A percentile compares a stretch with the other conserved stretches of the same genome.
Evolutionary conservation across 1,140 invertebrate species (phyloP).

Genomic region (Meloidogyne hapla): DNA sequence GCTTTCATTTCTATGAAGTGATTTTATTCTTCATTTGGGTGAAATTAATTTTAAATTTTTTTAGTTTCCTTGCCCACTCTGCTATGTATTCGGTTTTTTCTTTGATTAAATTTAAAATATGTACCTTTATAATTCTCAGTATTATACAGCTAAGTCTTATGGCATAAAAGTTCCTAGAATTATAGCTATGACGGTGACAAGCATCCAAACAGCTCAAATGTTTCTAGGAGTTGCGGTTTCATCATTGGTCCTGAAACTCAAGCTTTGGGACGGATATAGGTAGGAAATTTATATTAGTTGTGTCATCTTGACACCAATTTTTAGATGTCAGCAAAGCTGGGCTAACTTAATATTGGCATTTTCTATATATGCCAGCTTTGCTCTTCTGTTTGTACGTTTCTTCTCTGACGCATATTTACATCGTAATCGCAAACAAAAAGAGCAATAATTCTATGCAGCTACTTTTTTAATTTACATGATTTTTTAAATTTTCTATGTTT

Average conservation of each 20-base stretch:
- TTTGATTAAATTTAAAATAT: no score
- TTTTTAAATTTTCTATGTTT: no score
- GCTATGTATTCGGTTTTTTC: no score
- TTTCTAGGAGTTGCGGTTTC: conserved; percentile 50
- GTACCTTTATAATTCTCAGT: no score
- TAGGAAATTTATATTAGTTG: not conserved
- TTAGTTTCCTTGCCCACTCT: no score
- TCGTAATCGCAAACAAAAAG: conserved; percentile 26
- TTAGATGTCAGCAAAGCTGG: conserved; percentile 77
- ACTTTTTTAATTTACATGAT: not conserved
- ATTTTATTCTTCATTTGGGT: not conserved
- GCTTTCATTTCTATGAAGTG: conserved; percentile 77
- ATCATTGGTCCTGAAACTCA: conserved; percentile 49
- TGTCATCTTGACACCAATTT: not conserved
- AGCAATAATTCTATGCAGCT: not conserved
- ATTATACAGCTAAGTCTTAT: no score
- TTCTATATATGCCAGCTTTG: conserved; percentile 80
- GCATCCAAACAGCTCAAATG: conserved; percentile 77
- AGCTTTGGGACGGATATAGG: conserved; percentile 33
- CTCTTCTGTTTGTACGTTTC: conserved; percentile 67
- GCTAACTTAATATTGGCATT: conserved; percentile 84
- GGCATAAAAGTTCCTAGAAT: no score
- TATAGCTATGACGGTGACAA: no score
- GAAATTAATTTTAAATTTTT: not conserved
- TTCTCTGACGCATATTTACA: conserved; percentile 65